Base-by-base conservation (phyloP, 2,113 vertebrate genomes). In the Brachypteracias leptosomus region DNA sequence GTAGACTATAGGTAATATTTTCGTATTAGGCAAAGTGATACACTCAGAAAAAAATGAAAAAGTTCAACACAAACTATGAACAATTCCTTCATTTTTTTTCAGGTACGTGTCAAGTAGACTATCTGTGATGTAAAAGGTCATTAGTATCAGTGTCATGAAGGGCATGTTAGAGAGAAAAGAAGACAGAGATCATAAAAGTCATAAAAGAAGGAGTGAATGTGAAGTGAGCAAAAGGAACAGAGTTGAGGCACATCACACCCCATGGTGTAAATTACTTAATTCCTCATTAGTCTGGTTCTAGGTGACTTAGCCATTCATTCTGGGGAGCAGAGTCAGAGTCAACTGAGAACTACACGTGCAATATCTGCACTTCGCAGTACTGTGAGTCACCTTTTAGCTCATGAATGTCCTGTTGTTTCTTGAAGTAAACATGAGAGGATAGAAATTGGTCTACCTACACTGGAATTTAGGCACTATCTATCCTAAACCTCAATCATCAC, bases 171-270 rank as follows among this genome's bases (percentile, higher is more conserved):
- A 87, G 38, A 4, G 15, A 35, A 80, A 93, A 84, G 11, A 42
- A 63, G 31, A 55, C 20, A 54, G 33, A 81, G 22, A 44, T 3
- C 0, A 38, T 33, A 55, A 24, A 67, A 83, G 16, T 42, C n/a
- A 35, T 42, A 55, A 25, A 68, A 75, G 65, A 65, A 11, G 21
- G 12, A 76, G 29, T 65, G 26, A 83, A 52, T 46, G 25, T 16
- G 29, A 68, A 89, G 14, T 61, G 17, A 68, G 11, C 5, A 74
- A 85, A 51, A 74, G 28, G 8, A 84, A 33, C 4, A 46, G 9
- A 29, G 7, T 5, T 63, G 44, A 78, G 6, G 2, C 3, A 0
- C 25, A 28, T 62, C 21, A 40, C 16, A 66, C 3, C 1, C 3
- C 3, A 29, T 24, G 3, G 6, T 59, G 14, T 59, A 75, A 78